A percentile compares a stretch with the other conserved stretches of the same genome.
phyloP scores from a whole-genome alignment of 2,113 vertebrate genomes.

The Peromyscus polionotus region DNA sequence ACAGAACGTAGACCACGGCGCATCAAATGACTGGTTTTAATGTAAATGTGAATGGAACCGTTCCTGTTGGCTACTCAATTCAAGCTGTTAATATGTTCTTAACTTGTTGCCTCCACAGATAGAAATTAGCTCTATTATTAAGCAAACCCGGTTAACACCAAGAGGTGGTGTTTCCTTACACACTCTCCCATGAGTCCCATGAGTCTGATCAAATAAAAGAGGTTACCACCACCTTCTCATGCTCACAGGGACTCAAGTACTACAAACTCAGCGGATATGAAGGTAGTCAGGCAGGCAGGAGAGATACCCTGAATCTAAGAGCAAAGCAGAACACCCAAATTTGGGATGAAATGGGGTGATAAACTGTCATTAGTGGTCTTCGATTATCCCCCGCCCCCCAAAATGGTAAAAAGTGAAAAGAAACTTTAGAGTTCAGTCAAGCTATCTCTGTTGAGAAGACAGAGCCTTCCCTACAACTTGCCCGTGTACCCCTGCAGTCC shows the following conservation, averaged over 20 bases:
- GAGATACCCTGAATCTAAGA: conserved; percentile 61
- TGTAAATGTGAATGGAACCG: conserved; percentile 86
- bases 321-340: not conserved
- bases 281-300: conserved; percentile 64
- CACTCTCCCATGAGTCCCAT: conserved; percentile 69
- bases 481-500: conserved; percentile 61
- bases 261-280: conserved; percentile 81
- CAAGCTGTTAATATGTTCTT: conserved; percentile 85
- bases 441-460: conserved; percentile 60
- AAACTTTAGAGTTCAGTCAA: conserved; percentile 71
- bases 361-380: conserved; percentile 23
- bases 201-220: conserved; percentile 70
- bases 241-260: conserved; percentile 82
- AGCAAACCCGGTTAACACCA: conserved; percentile 74
- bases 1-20: conserved; percentile 72
- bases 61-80: conserved; percentile 87
- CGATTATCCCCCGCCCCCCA: conserved; percentile 74
- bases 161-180: conserved; percentile 81
- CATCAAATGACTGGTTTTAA: conserved; percentile 80
- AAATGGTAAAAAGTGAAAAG: conserved; percentile 83
- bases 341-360: conserved; percentile 48
- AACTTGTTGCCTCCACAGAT: conserved; percentile 89
- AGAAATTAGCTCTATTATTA: conserved; percentile 83
- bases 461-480: not conserved
- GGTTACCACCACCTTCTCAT: conserved; percentile 74